Base-by-base conservation (phyloP, 2,888 invertebrate species). In the Drosophila lacicola region DNA sequence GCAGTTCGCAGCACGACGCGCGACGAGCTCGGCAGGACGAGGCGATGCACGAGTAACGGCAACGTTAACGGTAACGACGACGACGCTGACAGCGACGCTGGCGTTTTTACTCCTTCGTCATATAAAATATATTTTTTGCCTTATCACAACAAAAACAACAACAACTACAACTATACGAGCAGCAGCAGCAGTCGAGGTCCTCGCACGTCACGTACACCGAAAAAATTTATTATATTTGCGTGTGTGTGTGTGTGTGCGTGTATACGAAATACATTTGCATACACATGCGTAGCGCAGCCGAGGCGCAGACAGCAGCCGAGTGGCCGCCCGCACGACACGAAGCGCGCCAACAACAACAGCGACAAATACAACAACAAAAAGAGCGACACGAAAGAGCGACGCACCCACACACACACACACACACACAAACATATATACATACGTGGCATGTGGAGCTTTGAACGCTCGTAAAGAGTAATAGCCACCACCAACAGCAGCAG, bases 141-240 rank as follows among this genome's bases (percentile, higher is more conserved):
- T 83, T 81, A 85, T 88, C 80, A 82, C 78, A 82, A 83, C 77
- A 80, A 60, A 57, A 65, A 47, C 58, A 69, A 47, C 45, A 42
- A 41, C 46, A 57, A 44, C 44, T 46, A 37, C 46, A 57, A 50
- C 62, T 62, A 29, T 33, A 57, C 34, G 44, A 34, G 39, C 47
- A 62, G 54, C 47, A 61, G 53, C 39, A 50, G 74, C 75, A 74
- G 74, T 75, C 79, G 78, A 78, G 69, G 78, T 82, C 78, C 88
- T 90, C 85, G 90, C 88, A 88, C 88, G 88, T 89, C 84, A 86
- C 85, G 82, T 87, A 86, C 73, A 84, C 87, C 77, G 72, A 89
- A 87, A 88, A 70, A 82, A 74, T 67, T 56, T 74, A 70, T 71
- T 71, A 63, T 78, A 69, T 50, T 51, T 70, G 51, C 60, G 42